Base-by-base conservation (phyloP, 2,888 invertebrate genomes). In the Hemistola chrysoprasaria region DNA sequence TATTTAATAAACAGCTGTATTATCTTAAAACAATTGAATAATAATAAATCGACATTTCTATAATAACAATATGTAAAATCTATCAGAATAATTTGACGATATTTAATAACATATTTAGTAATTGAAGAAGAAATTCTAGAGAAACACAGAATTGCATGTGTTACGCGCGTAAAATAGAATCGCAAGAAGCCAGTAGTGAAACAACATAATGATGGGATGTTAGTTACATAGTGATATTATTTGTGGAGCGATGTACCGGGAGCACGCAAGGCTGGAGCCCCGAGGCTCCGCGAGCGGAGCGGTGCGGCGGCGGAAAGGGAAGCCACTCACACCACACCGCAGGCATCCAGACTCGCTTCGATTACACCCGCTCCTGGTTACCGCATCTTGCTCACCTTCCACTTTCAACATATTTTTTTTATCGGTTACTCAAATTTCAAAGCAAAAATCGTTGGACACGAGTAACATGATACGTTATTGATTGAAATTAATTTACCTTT, bases 361-460 rank as follows among this genome's bases (percentile, higher is more conserved):
- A 64, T 66, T 78, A 71, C 72, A 71, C 65, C 57, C 53, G 67
- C 70, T 70, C 71, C 71, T 62, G 71, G 69, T 60, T 62, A 59
- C 62, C 66, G 65, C 68, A 69, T 70, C 72, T 68, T 51, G 72
- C 61, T 80, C 59, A 71, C 75, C 69, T 71, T 71, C 71, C 47
- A 76, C 76, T 81, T 79, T 78, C 75, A 71, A 72, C 59, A 62
- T 62, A 53, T 62, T 70, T 71, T 71, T 56, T 58, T 41, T 36
- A 34, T 44, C 40, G 47, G 54, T 51, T 40, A 56, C 62, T 67
- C 55, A 29, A 42, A 58, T 69, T 65, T 65, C 70, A 55, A 60
- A 65, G 63, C 54, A 59, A 55, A 53, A 50, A 42, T 50, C 31
- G 36, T 43, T 16, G 8, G 30, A 25, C 30, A 42, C 45, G 35